Evolutionary conservation across 2,113 vertebrate genomes (phyloP).

Genomic region (Chascanopsetta lugubris): DNA sequence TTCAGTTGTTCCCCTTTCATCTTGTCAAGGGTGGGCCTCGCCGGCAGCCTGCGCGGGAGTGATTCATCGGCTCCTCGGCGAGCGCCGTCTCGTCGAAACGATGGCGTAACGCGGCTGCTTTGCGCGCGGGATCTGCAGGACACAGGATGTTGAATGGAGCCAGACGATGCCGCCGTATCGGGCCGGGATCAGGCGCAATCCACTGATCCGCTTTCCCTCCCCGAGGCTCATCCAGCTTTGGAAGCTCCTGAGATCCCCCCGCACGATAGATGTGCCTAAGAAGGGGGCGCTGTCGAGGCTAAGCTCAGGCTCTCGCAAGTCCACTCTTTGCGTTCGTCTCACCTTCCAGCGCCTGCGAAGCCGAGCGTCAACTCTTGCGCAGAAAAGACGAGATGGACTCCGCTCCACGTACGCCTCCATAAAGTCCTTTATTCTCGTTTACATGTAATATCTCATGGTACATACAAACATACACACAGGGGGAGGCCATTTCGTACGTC

Average conservation of each 20-base stretch:
- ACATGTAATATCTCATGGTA: conserved; percentile 65
- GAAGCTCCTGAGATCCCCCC: conserved; percentile 69
- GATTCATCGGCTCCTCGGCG: neutral
- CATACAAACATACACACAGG: conserved; percentile 66
- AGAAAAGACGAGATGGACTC: conserved; percentile 18
- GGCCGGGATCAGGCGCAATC: conserved; percentile 68
- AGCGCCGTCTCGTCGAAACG: neutral
- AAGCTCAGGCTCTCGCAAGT: conserved; percentile 40
- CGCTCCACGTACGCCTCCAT: conserved; percentile 38
- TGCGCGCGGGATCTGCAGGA: conserved; percentile 18
- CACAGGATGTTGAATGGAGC: conserved; percentile 16
- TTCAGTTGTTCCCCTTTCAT: neutral
- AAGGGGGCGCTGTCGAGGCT: conserved; percentile 32
- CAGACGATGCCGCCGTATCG: conserved; percentile 46
- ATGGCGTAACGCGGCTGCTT: neutral
- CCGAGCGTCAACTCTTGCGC: neutral
- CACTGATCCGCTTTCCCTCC: conserved; percentile 78
- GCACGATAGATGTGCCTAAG: conserved; percentile 70
- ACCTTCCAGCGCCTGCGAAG: conserved; percentile 14
- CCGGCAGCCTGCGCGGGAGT: neutral
- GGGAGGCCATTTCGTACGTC: conserved; percentile 54
- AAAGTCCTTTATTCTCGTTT: conserved; percentile 76
- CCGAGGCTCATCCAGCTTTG: conserved; percentile 81
- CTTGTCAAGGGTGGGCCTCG: conserved; percentile 6
- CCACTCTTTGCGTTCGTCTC: conserved; percentile 28